phyloP scores from a whole-genome alignment of 2,113 vertebrate species.

The Platichthys flesus region DNA sequence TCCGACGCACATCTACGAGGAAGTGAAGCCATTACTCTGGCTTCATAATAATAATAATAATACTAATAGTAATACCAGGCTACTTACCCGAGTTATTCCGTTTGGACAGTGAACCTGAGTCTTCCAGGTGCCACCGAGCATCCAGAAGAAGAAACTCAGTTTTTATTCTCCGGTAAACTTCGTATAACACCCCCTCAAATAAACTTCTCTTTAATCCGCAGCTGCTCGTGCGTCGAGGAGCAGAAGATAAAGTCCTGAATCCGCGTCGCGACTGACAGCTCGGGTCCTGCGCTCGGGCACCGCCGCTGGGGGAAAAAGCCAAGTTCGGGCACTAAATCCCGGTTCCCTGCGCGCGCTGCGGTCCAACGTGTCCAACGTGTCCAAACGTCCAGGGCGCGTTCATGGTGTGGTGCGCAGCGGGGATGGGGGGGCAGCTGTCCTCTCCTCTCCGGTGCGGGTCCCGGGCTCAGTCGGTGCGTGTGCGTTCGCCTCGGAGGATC shows the following conservation, averaged over 20 bases:
- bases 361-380: slow-evolving; percentile 32
- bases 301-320: slow-evolving; percentile 9
- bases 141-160: slow-evolving; percentile 16
- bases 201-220: slow-evolving; percentile 48
- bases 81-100: slow-evolving; percentile 50
- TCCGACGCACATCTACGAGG: slow-evolving; percentile 34
- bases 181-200: background rate
- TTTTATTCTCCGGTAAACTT: slow-evolving; percentile 48
- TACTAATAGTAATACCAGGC: background rate
- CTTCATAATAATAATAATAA: no score
- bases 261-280: slow-evolving; percentile 29
- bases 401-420: slow-evolving; percentile 26
- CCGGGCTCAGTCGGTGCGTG: slow-evolving; percentile 3
- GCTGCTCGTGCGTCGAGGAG: slow-evolving; percentile 3
- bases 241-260: slow-evolving; percentile 26
- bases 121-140: slow-evolving; percentile 24
- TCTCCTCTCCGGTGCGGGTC: slow-evolving; percentile 9
- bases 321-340: slow-evolving; percentile 63
- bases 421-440: background rate
- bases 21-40: slow-evolving; percentile 27
- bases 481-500: slow-evolving; percentile 25
- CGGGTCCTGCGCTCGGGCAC: slow-evolving; percentile 34
- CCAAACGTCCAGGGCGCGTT: slow-evolving; percentile 27
- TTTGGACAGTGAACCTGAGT: slow-evolving; percentile 16
- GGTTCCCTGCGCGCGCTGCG: slow-evolving; percentile 32